phyloP scores from a whole-genome alignment of 2,797 vertebrate species.

The Echiichthys vipera region DNA sequence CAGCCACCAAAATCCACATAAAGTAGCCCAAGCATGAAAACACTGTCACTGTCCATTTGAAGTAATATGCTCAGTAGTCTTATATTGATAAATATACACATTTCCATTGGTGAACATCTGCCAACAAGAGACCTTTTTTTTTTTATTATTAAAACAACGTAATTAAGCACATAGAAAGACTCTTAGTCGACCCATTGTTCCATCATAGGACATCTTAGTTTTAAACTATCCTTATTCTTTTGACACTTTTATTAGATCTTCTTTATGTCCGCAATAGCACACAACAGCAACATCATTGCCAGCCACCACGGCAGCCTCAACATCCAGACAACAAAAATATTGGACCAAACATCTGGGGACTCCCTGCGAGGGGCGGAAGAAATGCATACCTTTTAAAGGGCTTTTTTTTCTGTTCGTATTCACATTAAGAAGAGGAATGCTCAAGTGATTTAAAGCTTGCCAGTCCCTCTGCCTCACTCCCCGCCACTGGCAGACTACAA shows the following conservation, averaged over 20 bases:
- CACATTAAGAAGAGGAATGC: too few species aligned
- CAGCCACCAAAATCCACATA: not conserved
- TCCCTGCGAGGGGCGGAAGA: too few species aligned
- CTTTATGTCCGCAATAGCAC: conserved; percentile 13
- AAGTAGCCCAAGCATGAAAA: conserved; percentile 6
- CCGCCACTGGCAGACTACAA: too few species aligned
- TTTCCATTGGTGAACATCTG: not conserved
- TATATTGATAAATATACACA: not conserved
- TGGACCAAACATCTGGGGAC: too few species aligned
- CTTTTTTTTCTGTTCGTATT: too few species aligned
- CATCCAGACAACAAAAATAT: not conserved
- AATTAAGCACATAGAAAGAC: not conserved
- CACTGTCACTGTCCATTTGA: not conserved
- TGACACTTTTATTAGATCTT: not conserved
- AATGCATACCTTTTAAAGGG: too few species aligned
- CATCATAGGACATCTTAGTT: not conserved
- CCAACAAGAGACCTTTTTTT: not conserved
- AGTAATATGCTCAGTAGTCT: not conserved
- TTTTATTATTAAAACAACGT: not conserved
- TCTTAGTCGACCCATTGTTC: not conserved
- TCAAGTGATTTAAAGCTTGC: too few species aligned
- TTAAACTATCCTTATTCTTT: not conserved
- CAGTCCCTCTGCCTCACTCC: too few species aligned
- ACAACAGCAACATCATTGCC: conserved; percentile 20
- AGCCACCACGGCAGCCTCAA: not conserved